Evolutionary conservation across 2,888 invertebrate genomes (phyloP).

Genomic region (Gryllus longicercus): DNA sequence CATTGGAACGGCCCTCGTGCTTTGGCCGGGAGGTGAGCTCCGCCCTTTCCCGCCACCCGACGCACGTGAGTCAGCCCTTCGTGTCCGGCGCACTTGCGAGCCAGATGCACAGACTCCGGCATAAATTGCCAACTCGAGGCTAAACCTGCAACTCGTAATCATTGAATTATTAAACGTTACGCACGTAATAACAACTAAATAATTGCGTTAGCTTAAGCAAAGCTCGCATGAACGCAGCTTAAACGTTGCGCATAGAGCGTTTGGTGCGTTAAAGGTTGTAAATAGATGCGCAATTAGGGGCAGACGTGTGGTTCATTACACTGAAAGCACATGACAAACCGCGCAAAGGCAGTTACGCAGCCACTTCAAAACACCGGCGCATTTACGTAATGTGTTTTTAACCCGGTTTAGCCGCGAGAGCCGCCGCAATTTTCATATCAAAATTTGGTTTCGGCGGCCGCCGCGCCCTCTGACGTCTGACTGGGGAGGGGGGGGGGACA

Average conservation of each 20-base stretch:
- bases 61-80: too few relatives aligned
- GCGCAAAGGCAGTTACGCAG: neutral
- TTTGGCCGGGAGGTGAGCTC: too few relatives aligned
- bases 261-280: neutral
- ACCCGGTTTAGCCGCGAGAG: neutral
- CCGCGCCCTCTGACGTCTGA: neutral
- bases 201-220: neutral
- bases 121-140: neutral
- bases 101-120: neutral
- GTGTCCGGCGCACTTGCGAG: neutral
- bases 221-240: neutral
- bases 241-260: neutral
- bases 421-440: neutral
- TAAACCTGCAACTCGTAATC: neutral
- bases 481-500: neutral
- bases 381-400: conserved; percentile 9
- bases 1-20: too few relatives aligned
- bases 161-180: conserved; percentile 17
- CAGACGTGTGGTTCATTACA: conserved; percentile 6
- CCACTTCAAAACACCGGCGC: neutral
- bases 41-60: too few relatives aligned
- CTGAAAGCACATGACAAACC: neutral
- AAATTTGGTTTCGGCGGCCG: neutral
- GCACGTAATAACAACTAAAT: conserved; percentile 1
- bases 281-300: neutral